phyloP scores from a whole-genome alignment of 2,888 invertebrate species.

The Eutolmus rufibarbis region DNA sequence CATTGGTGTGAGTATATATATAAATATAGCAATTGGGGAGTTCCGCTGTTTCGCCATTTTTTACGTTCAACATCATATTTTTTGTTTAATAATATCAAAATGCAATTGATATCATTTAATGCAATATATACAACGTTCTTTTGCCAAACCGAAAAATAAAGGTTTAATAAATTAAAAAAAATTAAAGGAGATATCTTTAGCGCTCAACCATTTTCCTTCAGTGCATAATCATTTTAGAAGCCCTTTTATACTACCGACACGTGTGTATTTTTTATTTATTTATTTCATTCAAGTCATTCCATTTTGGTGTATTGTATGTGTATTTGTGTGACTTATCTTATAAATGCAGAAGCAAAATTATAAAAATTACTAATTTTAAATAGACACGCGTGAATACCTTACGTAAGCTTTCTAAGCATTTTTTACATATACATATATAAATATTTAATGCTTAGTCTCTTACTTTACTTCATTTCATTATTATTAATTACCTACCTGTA shows the following conservation, averaged over 20 bases:
- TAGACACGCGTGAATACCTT: not conserved
- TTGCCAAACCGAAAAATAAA: conserved; percentile 6
- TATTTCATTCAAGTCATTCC: not conserved
- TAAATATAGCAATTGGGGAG: conserved; percentile 46
- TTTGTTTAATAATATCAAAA: conserved; percentile 4
- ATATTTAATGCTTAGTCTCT: not conserved
- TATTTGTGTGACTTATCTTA: not conserved
- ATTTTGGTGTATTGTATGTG: not conserved
- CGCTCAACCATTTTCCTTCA: conserved; percentile 19
- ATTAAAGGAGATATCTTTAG: not conserved
- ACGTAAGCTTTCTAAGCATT: not conserved
- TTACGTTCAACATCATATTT: conserved; percentile 30
- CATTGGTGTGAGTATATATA: conserved; percentile 46
- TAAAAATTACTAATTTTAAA: not conserved
- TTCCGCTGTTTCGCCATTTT: conserved; percentile 54
- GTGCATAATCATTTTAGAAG: conserved; percentile 7
- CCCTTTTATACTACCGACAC: not conserved
- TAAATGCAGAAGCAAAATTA: not conserved
- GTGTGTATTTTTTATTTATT: not conserved
- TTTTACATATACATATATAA: not conserved
- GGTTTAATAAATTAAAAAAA: not conserved
- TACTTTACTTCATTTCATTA: not conserved
- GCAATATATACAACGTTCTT: conserved; percentile 13
- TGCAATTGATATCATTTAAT: conserved; percentile 7
- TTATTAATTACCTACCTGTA: not conserved